Base-by-base conservation (phyloP, 1,140 invertebrate species). In the Brachionus manjavacas region DNA sequence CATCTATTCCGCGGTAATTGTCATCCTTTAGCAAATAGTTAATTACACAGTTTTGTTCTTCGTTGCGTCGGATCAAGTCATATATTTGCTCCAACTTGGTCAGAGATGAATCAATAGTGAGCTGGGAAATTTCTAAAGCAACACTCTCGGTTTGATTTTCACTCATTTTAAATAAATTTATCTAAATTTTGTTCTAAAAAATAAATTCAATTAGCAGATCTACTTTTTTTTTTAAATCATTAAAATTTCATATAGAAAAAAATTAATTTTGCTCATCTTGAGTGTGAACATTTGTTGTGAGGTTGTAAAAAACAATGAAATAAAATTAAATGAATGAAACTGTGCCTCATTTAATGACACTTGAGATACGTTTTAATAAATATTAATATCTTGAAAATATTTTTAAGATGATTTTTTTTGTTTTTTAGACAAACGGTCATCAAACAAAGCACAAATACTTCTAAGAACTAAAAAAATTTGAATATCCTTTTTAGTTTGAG, bases 41-140 rank as follows among this genome's bases (percentile, higher is more conserved):
- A 9, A 81, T 60, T 11, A 81, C n/a, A n/a, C 31, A n/a, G 35
- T 81, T 52, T 64, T 81, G 79, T 11, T 81, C 49, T 60, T 81
- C 79, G 7, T 39, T 81, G 16, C 79, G 46, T n/a, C 79, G 14
- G n/a, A 81, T 39, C 7, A 81, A 31, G 20, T 68, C 79, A 16
- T 81, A 81, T 25, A 60, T 60, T 68, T 81, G 79, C 55, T 81
- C 79, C 7, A 81, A 20, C 16, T 81, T 41, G 23, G 31, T 81
- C 23, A 81, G 46, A 3, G 72, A 76, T 46, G 39, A 9, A 7
- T 76, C 72, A 72, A 72, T 72, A 1, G 31, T 4, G 4, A 72
- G 31, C n/a, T 72, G 9, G n/a, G 35, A 14, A 16, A 72, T 3
- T 20, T 72, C 31, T 20, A 28, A 35, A 39, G n/a, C 31, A 39